These are phyloP conservation scores for Vidua chalybeata DNA, from an alignment of 2,113 vertebrate species.

Conservation along the genomic window DNA sequence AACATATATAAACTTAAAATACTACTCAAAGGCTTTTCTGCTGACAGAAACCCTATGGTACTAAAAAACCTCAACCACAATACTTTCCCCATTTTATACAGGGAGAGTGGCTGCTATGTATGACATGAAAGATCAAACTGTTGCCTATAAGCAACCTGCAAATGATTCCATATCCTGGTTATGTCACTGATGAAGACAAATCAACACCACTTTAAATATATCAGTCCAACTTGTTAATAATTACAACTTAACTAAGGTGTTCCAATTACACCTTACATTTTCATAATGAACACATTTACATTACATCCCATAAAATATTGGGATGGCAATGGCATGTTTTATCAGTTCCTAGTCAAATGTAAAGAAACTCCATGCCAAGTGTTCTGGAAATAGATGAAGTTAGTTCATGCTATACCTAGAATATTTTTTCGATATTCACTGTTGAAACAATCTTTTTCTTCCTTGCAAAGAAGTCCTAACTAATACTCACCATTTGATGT, in stretches of 20 bases:
- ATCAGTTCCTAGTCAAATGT: not conserved
- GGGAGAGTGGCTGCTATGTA: not conserved
- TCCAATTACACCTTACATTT: slow-evolving; percentile 19
- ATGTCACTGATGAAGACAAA: not conserved
- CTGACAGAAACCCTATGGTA: not conserved
- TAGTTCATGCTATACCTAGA: not conserved
- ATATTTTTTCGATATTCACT: not conserved
- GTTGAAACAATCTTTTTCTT: not conserved
- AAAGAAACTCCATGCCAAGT: not conserved
- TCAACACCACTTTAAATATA: not conserved
- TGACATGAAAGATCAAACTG: not conserved
- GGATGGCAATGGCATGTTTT: not conserved
- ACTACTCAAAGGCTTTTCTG: not conserved
- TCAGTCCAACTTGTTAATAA: not conserved
- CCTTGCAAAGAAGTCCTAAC: not conserved
- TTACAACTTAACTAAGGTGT: not conserved
- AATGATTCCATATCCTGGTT: not conserved
- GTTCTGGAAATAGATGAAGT: not conserved
- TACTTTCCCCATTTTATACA: not conserved
- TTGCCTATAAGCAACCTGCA: not conserved
- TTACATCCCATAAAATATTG: not conserved
- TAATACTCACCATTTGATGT: slow-evolving; percentile 77
- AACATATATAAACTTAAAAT: not conserved
- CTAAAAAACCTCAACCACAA: not conserved
- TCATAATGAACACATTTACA: slow-evolving; percentile 34